Conservation (phyloP, 2,797 vertebrate species). For the Gallirallus australis region DNA sequence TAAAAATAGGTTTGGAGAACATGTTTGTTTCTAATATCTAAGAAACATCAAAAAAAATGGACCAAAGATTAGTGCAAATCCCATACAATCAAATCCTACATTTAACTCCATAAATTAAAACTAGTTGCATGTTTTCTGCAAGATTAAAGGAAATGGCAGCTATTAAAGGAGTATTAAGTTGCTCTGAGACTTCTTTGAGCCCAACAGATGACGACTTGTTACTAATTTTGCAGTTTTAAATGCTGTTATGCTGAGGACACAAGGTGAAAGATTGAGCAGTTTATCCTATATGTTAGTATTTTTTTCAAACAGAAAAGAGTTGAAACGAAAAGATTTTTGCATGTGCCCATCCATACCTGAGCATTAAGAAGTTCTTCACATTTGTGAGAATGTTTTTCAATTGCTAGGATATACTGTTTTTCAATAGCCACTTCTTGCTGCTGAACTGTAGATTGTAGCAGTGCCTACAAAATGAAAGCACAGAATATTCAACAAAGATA, state of each 20-base stretch:
- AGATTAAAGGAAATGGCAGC: neutral
- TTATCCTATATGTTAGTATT: neutral
- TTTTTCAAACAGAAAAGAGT: conserved; percentile 1
- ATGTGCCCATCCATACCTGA: conserved; percentile 68
- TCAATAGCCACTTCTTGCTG: conserved; percentile 77
- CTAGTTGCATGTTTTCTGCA: neutral
- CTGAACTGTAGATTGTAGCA: conserved; percentile 78
- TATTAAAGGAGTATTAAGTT: neutral
- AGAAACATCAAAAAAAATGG: neutral
- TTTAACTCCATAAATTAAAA: neutral
- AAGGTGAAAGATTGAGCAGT: neutral
- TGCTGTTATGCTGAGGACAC: neutral
- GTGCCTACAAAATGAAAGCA: conserved; percentile 71
- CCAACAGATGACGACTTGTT: neutral
- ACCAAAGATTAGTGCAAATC: neutral
- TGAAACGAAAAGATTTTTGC: neutral
- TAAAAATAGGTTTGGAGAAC: neutral
- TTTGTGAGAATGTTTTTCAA: conserved; percentile 79
- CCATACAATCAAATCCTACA: neutral
- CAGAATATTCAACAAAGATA: neutral
- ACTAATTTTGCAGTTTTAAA: neutral
- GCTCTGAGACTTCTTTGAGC: neutral
- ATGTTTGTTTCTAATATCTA: neutral
- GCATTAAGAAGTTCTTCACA: conserved; percentile 79
- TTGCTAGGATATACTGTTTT: conserved; percentile 76